Base-by-base conservation (phyloP, 2,888 invertebrate genomes). In the Drosophila meridionalis region DNA sequence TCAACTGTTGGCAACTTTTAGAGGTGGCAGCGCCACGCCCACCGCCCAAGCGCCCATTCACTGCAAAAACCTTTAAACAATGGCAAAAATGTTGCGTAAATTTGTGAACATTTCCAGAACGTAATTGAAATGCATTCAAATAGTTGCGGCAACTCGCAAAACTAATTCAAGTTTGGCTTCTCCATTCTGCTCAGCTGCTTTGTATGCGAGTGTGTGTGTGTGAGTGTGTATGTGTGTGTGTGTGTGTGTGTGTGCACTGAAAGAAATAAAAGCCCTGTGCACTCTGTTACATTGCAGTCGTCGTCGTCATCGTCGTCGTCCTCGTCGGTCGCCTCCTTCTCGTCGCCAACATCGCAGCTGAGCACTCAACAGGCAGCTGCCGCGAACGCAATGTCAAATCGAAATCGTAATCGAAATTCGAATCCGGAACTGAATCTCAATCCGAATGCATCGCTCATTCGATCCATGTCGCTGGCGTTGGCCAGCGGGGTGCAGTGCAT, bases 401-500 rank as follows among this genome's bases (percentile, higher is more conserved):
- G 28, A 14, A 42, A 26, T 42, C 42, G 40, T 12, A 56, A 26
- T 65, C 9, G 28, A 14, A 42, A 26, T 42, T 50, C 50, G n/a
- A 56, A 26, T 65, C 9, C 52, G 28, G 38, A 63, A 47, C n/a
- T 36, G 6, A 63, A 26, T 38, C 20, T 7, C 47, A 8, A 56
- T 28, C 45, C 43, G 64, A 53, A 68, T 56, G 57, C 74, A 12
- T 58, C 66, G 4, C 42, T 78, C 9, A 73, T 73, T 7, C 79
- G 75, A 26, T 81, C 82, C 61, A 82, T 78, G 82, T 79, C 78
- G 9, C 42, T 78, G 78, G 82, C 78, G 2, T 30, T 82, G 68
- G 64, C 80, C 57, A 68, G 70, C 55, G 80, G 82, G 8, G 81
- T 84, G 38, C 88, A 87, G 48, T 66, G 80, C 42, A 87, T 85